Evolutionary conservation across 2,888 invertebrate species (phyloP), one percentile per base, ranked within the genome.

Genomic region (Parelbella ahira): DNA sequence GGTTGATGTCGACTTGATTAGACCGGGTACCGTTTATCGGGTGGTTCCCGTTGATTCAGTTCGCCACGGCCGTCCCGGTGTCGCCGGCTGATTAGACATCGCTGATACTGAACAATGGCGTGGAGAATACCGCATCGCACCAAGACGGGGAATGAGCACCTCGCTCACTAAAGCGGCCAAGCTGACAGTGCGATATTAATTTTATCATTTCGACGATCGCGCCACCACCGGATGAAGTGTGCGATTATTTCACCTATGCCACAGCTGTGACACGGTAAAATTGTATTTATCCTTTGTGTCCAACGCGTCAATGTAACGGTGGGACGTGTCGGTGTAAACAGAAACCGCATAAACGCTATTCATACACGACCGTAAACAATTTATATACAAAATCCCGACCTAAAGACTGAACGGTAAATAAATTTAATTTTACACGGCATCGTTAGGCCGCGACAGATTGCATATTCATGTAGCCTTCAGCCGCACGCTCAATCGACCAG

Each of bases 391-490:
- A 29, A 30, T 30, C 21, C 15, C 18, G 29, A 23, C 29, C 29
- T 6, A 15, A 9, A 28, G 21, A 20, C 13, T 21, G 9, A n/a
- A 18, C n/a, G 37, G 21, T 37, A 29, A 27, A 37, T 37, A 37
- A 37, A 37, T 37, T 27, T 27, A 27, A 37, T 37, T 37, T 27
- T 11, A 37, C 36, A 37, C 12, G 24, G 34, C 36, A 11, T 18
- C 32, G 21, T 30, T 9, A 8, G 10, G 15, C 18, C 21, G 11
- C 18, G 11, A 19, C 27, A 8, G n/a, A 39, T 37, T 24, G 45
- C 45, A 45, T 50, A 51, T 47, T 47, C 29, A 47, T 48, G 43
- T 8, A 5, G 20, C 15, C 32, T 23, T n/a, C n/a, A n/a, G n/a
- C n/a, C n/a, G n/a, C n/a, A n/a, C n/a, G n/a, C n/a, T n/a, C n/a